phyloP scores from a whole-genome alignment of 2,113 vertebrate species.

The Leptobrachium leishanense region DNA sequence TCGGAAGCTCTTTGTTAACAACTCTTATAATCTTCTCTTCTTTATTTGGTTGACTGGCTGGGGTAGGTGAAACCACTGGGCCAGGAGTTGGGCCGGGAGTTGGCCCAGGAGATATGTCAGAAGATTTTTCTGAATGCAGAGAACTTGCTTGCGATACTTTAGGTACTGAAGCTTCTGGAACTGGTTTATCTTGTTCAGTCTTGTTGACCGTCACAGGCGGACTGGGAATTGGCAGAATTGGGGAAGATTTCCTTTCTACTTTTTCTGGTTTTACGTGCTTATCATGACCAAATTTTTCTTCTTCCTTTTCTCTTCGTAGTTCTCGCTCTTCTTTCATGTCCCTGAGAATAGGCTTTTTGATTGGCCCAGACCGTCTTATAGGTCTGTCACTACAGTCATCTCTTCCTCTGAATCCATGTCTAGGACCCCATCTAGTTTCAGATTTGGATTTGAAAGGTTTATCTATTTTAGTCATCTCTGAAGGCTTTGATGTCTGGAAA shows the following conservation, averaged over 20 bases:
- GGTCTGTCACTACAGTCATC: conserved; percentile 87
- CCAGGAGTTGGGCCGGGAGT: conserved; percentile 55
- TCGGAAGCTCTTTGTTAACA: conserved; percentile 52
- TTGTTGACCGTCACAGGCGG: conserved; percentile 59
- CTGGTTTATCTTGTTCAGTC: conserved; percentile 63
- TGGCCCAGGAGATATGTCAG: conserved; percentile 12
- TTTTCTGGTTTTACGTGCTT: conserved; percentile 71
- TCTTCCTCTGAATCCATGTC: conserved; percentile 77
- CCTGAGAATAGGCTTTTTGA: conserved; percentile 94
- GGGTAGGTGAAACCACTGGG: conserved; percentile 51
- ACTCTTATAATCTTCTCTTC: conserved; percentile 85
- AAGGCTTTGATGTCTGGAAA: conserved; percentile 64
- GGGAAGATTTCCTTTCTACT: conserved; percentile 73
- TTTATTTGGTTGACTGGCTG: conserved; percentile 53
- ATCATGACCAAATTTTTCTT: conserved; percentile 72
- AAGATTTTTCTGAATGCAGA: conserved; percentile 51
- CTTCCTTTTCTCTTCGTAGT: conserved; percentile 88
- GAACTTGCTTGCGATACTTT: conserved; percentile 59
- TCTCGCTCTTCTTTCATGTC: conserved; percentile 98
- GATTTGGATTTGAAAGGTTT: conserved; percentile 88
- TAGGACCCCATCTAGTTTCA: conserved; percentile 91
- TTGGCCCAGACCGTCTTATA: conserved; percentile 89
- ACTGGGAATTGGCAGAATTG: conserved; percentile 51
- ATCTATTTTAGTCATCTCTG: conserved; percentile 82
- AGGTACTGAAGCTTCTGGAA: conserved; percentile 45